Evolutionary conservation across 37 sponge, comb jelly and placozoan genomes (phyloP).

Genomic region (Hexactinellida sp.): DNA sequence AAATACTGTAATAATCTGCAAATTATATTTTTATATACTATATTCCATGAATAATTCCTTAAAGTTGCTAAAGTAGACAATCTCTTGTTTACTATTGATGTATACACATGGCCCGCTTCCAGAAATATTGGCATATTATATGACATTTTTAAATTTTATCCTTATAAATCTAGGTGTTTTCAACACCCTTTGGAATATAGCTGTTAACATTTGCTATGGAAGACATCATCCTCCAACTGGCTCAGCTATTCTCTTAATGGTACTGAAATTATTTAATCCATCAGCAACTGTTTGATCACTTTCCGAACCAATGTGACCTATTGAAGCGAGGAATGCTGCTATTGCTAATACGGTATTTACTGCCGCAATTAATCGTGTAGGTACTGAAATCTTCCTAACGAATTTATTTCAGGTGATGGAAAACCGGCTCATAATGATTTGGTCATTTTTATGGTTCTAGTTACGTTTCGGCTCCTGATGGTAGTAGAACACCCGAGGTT

Average conservation of each 20-base stretch:
- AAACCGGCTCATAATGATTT: constrained; percentile 96
- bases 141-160: too few species aligned
- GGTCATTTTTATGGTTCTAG: constrained; percentile 96
- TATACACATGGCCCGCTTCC: too few species aligned
- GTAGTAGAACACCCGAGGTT: constrained; percentile 81
- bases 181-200: constrained; percentile 38
- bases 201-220: constrained; percentile 88
- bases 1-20: too few species aligned
- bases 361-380: constrained; percentile 73
- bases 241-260: constrained; percentile 86
- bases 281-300: constrained; percentile 91
- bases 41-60: too few species aligned
- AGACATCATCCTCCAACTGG: constrained; percentile 91
- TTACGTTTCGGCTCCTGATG: constrained; percentile 85
- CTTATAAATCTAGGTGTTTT: background rate
- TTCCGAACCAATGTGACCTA: constrained; percentile 97
- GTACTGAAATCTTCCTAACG: constrained; percentile 75
- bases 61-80: too few species aligned
- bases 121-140: too few species aligned
- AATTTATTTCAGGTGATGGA: constrained; percentile 88
- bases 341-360: constrained; percentile 84
- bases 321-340: constrained; percentile 84
- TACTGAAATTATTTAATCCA: too few species aligned
- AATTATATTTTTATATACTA: too few species aligned
- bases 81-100: too few species aligned